Evolutionary conservation across 2,888 invertebrate species (phyloP), one percentile per base, ranked within the genome.

Genomic region (Norana najaformis): DNA sequence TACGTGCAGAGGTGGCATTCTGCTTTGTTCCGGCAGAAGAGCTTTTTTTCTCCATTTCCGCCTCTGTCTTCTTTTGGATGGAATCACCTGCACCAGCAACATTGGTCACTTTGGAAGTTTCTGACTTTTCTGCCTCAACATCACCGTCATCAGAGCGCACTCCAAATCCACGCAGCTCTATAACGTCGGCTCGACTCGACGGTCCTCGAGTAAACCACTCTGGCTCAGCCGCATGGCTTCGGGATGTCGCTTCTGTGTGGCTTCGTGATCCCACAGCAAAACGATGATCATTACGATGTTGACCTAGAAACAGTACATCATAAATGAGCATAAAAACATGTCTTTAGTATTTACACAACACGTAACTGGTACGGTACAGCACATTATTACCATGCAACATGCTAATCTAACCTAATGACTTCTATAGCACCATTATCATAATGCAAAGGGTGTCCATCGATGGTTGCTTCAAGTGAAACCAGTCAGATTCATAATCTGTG

Each of bases 161-260:
- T 69, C 69, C 69, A 69, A 69, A 69, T n/a, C 69, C 69, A 69
- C 69, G 69, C n/a, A 69, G 69, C 69, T 69, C 69, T 8, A 69
- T 69, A n/a, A 69, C 30, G n/a, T 69, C 69, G n/a, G 3, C 1
- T 69, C 69, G 69, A 69, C 69, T 69, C 13, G 69, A 69, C n/a
- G 69, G 69, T 69, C 69, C 69, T 69, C 69, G 69, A n/a, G 69
- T 69, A n/a, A 69, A 69, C 69, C 69, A 69, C 69, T 69, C 69
- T 16, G 69, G 69, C 69, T 69, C 69, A 13, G 69, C 69, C 11
- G 69, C 69, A 69, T 16, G 69, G 69, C 69, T 13, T 69, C 69
- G 30, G n/a, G 69, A 69, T 11, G 69, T 69, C n/a, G 69, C 69
- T 69, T 69, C 69, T n/a, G 69, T 69, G 11, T 69, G 69, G 69